These are phyloP conservation scores for Myotis brandtii DNA, from an alignment of 2,113 vertebrate genomes.

Conservation along the genomic window DNA sequence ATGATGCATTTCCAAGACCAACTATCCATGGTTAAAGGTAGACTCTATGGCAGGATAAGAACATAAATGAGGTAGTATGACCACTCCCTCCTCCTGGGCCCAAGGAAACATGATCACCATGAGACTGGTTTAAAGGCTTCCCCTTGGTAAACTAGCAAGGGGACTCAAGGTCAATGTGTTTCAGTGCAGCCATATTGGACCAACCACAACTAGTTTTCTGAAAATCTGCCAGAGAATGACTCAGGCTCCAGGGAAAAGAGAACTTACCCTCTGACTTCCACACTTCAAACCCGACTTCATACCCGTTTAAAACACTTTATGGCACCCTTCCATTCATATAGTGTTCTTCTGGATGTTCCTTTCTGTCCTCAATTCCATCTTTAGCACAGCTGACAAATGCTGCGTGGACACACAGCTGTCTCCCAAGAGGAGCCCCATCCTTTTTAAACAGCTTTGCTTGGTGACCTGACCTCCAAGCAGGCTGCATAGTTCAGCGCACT, in stretches of 20 bases:
- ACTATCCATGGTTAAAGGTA: background rate
- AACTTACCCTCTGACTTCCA: slow-evolving; percentile 57
- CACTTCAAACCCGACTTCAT: slow-evolving; percentile 64
- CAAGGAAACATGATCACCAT: slow-evolving; percentile 25
- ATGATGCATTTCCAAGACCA: slow-evolving; percentile 25
- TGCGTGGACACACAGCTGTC: slow-evolving; percentile 68
- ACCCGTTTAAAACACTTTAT: slow-evolving; percentile 74
- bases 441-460: slow-evolving; percentile 64
- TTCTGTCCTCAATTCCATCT: slow-evolving; percentile 76
- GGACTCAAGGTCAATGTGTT: background rate
- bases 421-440: slow-evolving; percentile 59
- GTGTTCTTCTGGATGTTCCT: slow-evolving; percentile 69
- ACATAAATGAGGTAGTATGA: background rate
- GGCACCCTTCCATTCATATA: slow-evolving; percentile 66
- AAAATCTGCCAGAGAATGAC: slow-evolving; percentile 35
- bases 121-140: background rate
- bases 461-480: slow-evolving; percentile 65
- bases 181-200: background rate
- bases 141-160: background rate
- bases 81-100: background rate
- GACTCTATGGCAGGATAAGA: background rate
- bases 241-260: background rate
- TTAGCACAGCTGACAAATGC: slow-evolving; percentile 75
- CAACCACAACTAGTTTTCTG: background rate
- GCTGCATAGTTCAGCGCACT: slow-evolving; percentile 51